phyloP scores from a whole-genome alignment of 2,797 vertebrate genomes.

The Sebastes matsubarae region DNA sequence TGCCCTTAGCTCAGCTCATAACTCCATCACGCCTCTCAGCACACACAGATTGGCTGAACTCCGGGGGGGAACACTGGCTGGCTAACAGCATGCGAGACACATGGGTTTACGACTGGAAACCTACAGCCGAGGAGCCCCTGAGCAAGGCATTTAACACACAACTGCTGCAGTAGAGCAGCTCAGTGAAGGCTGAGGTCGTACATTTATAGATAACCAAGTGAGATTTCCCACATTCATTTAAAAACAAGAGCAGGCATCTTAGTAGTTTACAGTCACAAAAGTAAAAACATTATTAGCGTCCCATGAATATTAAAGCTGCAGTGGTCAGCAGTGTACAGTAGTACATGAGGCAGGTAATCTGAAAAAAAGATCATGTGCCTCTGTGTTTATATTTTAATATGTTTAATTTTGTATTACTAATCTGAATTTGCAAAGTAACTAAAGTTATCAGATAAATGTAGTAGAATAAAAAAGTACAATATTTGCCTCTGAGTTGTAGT shows the following conservation, averaged over 20 bases:
- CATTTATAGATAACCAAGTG: background rate
- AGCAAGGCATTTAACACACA: constrained; percentile 34
- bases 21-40: constrained; percentile 69
- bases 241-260: background rate
- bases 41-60: constrained; percentile 64
- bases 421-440: too few species aligned
- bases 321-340: too few species aligned
- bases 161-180: background rate
- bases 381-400: too few species aligned
- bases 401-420: too few species aligned
- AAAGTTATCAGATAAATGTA: too few species aligned
- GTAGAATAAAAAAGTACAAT: too few species aligned
- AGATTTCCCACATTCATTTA: background rate
- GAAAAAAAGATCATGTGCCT: too few species aligned
- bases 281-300: constrained; percentile 8
- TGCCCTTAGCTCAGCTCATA: constrained; percentile 54
- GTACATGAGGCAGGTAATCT: too few species aligned
- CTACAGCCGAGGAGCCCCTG: background rate
- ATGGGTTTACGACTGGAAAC: background rate
- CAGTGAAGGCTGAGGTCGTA: background rate
- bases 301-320: background rate
- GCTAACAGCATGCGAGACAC: constrained; percentile 22
- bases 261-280: background rate
- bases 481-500: too few species aligned
- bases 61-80: constrained; percentile 35